Evolutionary conservation across 2,888 invertebrate species (phyloP), one percentile per base, ranked within the genome.

Genomic region (Petrolisthes manimaculis): DNA sequence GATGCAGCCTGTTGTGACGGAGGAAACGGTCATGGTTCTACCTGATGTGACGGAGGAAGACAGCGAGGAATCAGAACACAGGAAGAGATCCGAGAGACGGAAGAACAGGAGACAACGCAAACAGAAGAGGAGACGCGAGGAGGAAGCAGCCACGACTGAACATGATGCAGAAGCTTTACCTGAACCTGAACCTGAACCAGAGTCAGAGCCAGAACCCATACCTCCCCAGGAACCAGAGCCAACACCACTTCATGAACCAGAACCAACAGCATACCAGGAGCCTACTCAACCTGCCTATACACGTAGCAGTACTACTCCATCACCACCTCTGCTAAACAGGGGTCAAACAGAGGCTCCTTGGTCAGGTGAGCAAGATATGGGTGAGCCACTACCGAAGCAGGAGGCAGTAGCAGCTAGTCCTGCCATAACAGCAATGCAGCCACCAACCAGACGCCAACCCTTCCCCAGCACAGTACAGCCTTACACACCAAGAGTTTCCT

Each of bases 351-450:
- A 56, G 6, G 61, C 55, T 4, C n/a, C n/a, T n/a, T 71, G 74
- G 8, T 21, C 14, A 4, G 74, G 56, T 6, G 81, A 78, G 5
- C 5, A 24, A 51, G 89, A 83, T 3, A 54, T 75, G 21, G 85
- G 53, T 21, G 85, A 78, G 24, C 80, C 67, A 6, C 84, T 89
- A 2, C 89, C 89, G 4, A 89, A 83, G 24, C 89, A 89, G 37
- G 89, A 89, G 61, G 89, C 89, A 8, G 86, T 89, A 55, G 86
- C 86, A 21, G 86, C 89, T 9, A 89, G 86, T 54, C 89, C 89
- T 4, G 86, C 84, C n/a, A 87, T 89, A 61, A 89, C 89, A 0
- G 89, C 86, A 14, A 56, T 89, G 89, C 89, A 89, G 18, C 86
- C 86, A 2, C 89, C 89, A 2, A 82, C 80, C 9, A 84, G 89